Percentiles rank a stretch among this genome's conserved stretches.
These are phyloP conservation scores for Otolemur crassicaudatus DNA, from an alignment of 2,797 vertebrate genomes.

Conservation along the genomic window DNA sequence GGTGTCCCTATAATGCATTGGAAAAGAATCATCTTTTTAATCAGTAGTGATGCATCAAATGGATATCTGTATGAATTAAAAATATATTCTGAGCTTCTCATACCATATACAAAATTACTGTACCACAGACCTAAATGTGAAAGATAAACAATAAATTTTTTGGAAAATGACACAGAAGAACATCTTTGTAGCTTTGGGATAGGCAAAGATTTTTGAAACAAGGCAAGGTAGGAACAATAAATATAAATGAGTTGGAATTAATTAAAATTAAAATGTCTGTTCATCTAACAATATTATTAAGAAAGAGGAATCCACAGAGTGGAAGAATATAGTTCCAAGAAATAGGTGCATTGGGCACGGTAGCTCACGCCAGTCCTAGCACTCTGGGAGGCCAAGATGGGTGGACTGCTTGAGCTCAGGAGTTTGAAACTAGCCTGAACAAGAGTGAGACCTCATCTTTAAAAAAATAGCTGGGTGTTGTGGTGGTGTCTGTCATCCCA, in stretches of 20 bases:
- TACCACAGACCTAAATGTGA: not conserved
- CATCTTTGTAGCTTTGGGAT: not conserved
- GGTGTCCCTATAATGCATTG: not conserved
- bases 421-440: too few species aligned
- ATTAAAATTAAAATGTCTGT: slow-evolving; percentile 16
- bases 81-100: not conserved
- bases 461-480: too few species aligned
- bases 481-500: too few species aligned
- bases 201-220: slow-evolving; percentile 1
- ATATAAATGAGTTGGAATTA: not conserved
- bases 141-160: not conserved
- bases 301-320: not conserved
- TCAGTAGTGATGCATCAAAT: not conserved
- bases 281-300: not conserved
- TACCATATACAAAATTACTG: not conserved
- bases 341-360: not conserved
- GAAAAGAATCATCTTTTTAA: not conserved
- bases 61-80: not conserved
- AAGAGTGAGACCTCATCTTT: too few species aligned
- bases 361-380: too few species aligned
- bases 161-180: not conserved
- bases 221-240: not conserved
- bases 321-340: not conserved
- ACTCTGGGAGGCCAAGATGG: too few species aligned
- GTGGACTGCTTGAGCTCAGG: too few species aligned